Evolutionary conservation across 2,888 invertebrate genomes (phyloP).

Genomic region (Cataglyphis rosenhaueri): DNA sequence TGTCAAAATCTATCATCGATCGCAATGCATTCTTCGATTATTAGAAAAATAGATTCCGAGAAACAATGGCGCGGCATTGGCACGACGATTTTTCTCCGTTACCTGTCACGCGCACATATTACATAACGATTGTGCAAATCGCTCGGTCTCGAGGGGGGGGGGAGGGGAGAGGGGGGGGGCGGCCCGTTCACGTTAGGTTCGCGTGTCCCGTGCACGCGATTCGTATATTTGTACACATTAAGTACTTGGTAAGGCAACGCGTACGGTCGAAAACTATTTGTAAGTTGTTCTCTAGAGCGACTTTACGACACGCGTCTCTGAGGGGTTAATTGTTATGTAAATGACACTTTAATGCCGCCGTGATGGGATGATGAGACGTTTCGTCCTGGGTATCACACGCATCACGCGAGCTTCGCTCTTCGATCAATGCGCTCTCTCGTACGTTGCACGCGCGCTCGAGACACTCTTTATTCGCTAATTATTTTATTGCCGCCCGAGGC

Average conservation of each 20-base stretch:
- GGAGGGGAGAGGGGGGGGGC: not conserved
- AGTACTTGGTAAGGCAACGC: not conserved
- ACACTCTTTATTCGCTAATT: constrained; percentile 36
- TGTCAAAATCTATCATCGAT: constrained; percentile 32
- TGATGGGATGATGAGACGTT: not conserved
- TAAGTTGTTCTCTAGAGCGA: not conserved
- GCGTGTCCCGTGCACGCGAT: not conserved
- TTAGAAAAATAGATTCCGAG: too few species aligned
- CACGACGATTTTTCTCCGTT: constrained; percentile 30
- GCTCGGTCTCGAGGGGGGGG: not conserved
- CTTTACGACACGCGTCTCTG: not conserved
- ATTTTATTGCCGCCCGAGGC: constrained; percentile 44
- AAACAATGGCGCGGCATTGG: not conserved
- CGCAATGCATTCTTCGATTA: too few species aligned
- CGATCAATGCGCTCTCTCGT: not conserved
- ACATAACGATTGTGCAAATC: constrained; percentile 38
- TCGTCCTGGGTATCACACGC: not conserved
- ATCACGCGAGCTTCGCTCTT: constrained; percentile 12
- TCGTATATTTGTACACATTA: not conserved
- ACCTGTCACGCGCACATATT: constrained; percentile 23
- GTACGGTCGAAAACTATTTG: not conserved
- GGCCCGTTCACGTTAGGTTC: not conserved
- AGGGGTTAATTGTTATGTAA: constrained; percentile 36
- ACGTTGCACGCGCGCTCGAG: not conserved
- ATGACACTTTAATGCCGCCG: constrained; percentile 15